phyloP scores from a whole-genome alignment of 2,888 invertebrate species.

The Athrips mouffetella region DNA sequence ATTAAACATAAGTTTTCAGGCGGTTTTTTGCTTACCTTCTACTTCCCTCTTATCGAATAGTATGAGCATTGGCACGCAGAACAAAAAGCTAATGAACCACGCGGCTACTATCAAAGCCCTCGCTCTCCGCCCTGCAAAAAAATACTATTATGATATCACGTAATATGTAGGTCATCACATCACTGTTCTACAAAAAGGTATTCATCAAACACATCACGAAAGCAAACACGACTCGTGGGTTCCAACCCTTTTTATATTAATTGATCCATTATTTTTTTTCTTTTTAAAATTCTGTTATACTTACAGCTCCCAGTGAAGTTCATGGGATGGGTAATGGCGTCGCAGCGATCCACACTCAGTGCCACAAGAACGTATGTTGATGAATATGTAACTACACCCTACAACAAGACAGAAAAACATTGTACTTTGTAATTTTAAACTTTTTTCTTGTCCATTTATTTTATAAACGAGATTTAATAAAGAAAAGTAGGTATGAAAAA shows the following conservation, averaged over 20 bases:
- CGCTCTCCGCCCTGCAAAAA: constrained; percentile 86
- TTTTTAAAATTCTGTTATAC: constrained; percentile 54
- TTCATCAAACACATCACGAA: background rate
- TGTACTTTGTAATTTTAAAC: background rate
- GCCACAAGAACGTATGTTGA: constrained; percentile 96
- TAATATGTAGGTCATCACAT: background rate
- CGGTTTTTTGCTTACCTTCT: constrained; percentile 46
- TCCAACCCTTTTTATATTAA: background rate
- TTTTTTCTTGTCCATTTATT: background rate
- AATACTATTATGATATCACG: background rate
- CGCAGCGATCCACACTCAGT: constrained; percentile 93
- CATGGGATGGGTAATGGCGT: constrained; percentile 96
- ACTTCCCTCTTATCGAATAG: constrained; percentile 74
- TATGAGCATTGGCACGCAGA: constrained; percentile 90
- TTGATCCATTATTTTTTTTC: no score
- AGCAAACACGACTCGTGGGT: background rate
- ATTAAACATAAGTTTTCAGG: background rate
- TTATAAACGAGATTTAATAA: no score
- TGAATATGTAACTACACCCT: constrained; percentile 92
- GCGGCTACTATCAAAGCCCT: constrained; percentile 87
- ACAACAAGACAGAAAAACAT: constrained; percentile 27
- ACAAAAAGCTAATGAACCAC: constrained; percentile 89
- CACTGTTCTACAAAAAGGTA: background rate
- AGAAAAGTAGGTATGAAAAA: no score
- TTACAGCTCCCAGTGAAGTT: constrained; percentile 96